phyloP scores from a whole-genome alignment of 1,140 invertebrate genomes.

The Camponotus pennsylvanicus region DNA sequence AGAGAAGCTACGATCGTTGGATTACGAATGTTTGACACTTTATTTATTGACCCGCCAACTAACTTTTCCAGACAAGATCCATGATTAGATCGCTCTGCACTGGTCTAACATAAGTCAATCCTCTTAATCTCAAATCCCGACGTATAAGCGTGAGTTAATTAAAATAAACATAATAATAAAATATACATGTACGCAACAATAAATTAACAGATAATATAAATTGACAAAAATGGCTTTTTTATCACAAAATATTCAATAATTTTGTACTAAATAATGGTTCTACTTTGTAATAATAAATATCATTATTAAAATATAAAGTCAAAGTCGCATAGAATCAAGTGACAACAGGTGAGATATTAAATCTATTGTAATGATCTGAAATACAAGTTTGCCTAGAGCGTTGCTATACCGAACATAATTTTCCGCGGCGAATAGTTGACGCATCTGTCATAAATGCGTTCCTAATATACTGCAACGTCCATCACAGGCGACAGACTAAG shows the following conservation, averaged over 20 bases:
- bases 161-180: constrained; percentile 36
- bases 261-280: background rate
- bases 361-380: background rate
- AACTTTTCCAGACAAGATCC: constrained; percentile 69
- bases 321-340: background rate
- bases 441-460: constrained; percentile 65
- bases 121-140: constrained; percentile 39
- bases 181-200: background rate
- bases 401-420: constrained; percentile 34
- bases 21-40: constrained; percentile 54
- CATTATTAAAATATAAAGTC: background rate
- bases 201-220: background rate
- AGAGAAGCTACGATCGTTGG: constrained; percentile 26
- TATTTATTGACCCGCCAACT: constrained; percentile 71
- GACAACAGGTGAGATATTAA: background rate
- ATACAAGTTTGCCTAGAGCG: background rate
- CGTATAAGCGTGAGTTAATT: constrained; percentile 4
- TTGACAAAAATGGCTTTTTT: background rate
- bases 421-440: constrained; percentile 10
- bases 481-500: constrained; percentile 65
- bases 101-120: background rate
- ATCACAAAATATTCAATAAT: background rate
- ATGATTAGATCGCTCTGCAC: constrained; percentile 61
- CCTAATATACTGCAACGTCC: constrained; percentile 66
- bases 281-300: too few relatives aligned